Conservation (phyloP, 2,888 invertebrate species). For the Coleophora deauratella region DNA sequence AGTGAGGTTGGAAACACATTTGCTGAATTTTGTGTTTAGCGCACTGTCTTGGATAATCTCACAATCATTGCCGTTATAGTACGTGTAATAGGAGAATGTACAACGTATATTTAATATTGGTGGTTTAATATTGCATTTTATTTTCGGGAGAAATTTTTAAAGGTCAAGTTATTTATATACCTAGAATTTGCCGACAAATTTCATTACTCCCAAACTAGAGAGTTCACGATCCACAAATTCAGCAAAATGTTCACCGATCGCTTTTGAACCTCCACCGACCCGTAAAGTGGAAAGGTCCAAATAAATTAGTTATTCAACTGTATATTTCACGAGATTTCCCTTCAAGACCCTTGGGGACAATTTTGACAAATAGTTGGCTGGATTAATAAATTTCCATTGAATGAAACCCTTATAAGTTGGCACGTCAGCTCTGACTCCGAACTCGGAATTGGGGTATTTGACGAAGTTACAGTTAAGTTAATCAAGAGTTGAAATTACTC, state of each 20-base stretch:
- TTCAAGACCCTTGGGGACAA: constrained; percentile 51
- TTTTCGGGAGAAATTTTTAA: no score
- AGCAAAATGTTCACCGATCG: neutral
- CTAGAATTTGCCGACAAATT: no score
- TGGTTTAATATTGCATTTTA: no score
- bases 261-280: neutral
- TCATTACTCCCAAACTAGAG: no score
- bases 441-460: constrained; percentile 56
- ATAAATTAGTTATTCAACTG: constrained; percentile 55
- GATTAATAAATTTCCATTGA: constrained; percentile 70
- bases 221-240: neutral
- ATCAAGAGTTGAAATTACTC: constrained; percentile 65
- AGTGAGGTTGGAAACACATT: no score
- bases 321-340: constrained; percentile 56
- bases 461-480: constrained; percentile 59
- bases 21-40: no score
- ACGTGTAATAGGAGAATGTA: no score
- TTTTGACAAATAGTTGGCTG: constrained; percentile 68
- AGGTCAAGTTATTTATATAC: no score
- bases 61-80: no score
- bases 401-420: constrained; percentile 59
- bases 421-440: constrained; percentile 38
- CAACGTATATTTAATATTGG: no score
- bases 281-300: constrained; percentile 29
- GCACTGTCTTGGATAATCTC: no score